Conservation (phyloP, 2,797 vertebrate species). For the Myiothlypis coronata region DNA sequence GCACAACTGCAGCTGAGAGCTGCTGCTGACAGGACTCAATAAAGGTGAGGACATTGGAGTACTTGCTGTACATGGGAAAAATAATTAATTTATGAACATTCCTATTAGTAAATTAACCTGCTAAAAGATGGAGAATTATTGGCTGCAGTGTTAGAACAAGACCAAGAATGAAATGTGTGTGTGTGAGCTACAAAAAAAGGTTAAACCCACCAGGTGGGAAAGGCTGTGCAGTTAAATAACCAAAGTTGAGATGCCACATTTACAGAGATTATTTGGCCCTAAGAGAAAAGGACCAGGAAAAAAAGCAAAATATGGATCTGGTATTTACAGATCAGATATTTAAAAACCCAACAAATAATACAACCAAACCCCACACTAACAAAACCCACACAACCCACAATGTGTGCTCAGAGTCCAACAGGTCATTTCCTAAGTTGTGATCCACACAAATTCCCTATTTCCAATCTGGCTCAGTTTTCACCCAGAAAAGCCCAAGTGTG, state of each 20-base stretch:
- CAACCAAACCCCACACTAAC: background rate
- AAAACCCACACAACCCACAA: background rate
- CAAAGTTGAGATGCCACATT: background rate
- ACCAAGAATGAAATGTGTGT: background rate
- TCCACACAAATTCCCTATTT: background rate
- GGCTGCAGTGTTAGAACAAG: background rate
- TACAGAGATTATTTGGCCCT: background rate
- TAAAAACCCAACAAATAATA: background rate
- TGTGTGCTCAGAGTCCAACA: background rate
- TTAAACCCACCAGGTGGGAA: background rate
- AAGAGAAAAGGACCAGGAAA: background rate
- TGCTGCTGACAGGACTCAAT: background rate
- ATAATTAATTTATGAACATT: background rate
- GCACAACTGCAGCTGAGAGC: background rate
- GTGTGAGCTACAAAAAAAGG: background rate
- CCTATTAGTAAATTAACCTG: background rate
- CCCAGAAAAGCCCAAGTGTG: background rate
- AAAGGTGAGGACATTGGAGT: background rate
- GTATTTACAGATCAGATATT: slow-evolving; percentile 29
- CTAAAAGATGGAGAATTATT: background rate
- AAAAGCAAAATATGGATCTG: background rate
- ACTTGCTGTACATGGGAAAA: background rate
- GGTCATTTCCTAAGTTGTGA: background rate
- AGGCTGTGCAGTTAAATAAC: background rate
- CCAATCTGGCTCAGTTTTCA: slow-evolving; percentile 32